Evolutionary conservation across 2,113 vertebrate species (phyloP).

Genomic region (Nanger granti): DNA sequence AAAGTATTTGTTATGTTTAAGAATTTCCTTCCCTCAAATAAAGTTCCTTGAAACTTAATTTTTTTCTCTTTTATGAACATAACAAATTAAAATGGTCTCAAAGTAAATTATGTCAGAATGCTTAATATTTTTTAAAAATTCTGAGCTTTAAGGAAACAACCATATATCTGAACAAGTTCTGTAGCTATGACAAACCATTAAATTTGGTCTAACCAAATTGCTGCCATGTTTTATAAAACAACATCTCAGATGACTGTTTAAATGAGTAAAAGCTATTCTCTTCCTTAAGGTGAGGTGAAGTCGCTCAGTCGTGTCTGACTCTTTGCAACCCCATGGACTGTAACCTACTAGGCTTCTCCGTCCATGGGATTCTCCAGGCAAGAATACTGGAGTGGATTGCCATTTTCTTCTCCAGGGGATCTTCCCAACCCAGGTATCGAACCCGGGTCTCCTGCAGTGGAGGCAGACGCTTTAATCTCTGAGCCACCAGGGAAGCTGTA

Average conservation of each 20-base stretch:
- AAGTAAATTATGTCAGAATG: background rate
- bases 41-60: background rate
- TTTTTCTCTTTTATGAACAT: background rate
- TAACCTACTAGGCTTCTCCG: too few species aligned
- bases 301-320: too few species aligned
- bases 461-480: too few species aligned
- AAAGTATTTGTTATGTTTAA: background rate
- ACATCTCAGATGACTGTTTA: background rate
- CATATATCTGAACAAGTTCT: background rate
- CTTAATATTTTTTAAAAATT: background rate
- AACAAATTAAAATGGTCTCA: background rate
- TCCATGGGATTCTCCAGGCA: too few species aligned
- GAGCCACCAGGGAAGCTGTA: too few species aligned
- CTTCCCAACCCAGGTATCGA: too few species aligned
- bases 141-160: background rate
- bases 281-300: background rate
- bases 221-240: background rate
- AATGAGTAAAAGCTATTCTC: background rate
- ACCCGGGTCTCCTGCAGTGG: too few species aligned
- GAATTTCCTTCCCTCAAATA: background rate
- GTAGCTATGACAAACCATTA: background rate
- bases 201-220: background rate
- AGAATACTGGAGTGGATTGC: too few species aligned
- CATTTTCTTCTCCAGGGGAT: too few species aligned
- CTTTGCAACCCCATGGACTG: too few species aligned